A percentile compares a stretch with the other conserved stretches of the same genome.
These are phyloP conservation scores for Rotaria magnacalcarata DNA, from an alignment of 2,888 invertebrate genomes.

Conservation along the genomic window DNA sequence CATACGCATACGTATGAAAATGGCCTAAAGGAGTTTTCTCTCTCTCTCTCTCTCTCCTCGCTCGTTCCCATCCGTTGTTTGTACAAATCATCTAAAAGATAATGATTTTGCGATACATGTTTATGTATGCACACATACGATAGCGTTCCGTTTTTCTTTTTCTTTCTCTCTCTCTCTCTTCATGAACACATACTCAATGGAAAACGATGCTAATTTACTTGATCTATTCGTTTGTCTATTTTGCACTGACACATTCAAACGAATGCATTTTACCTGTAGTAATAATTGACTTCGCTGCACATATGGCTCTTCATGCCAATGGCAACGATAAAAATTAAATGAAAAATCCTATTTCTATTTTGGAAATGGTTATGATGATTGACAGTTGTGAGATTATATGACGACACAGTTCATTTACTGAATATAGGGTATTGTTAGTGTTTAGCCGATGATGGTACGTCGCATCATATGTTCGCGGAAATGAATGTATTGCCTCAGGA, in stretches of 20 bases:
- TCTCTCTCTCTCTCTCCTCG: background rate
- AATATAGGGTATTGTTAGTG: slow-evolving; percentile 11
- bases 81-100: slow-evolving; percentile 19
- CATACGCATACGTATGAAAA: background rate
- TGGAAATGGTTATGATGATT: background rate
- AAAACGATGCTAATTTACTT: slow-evolving; percentile 7
- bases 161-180: background rate
- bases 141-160: background rate
- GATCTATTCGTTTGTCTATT: background rate
- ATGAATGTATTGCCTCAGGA: background rate
- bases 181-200: background rate
- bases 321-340: background rate
- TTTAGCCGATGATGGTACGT: background rate
- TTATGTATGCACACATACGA: background rate
- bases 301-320: background rate
- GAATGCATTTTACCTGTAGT: slow-evolving; percentile 5
- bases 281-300: background rate
- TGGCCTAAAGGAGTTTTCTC: background rate
- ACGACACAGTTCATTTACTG: background rate
- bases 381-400: slow-evolving; percentile 9
- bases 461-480: background rate
- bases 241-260: background rate
- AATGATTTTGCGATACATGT: background rate
- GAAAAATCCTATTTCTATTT: background rate
- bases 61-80: background rate